A percentile compares a stretch with the other conserved stretches of the same genome.
Conservation (phyloP, 2,113 vertebrate genomes). For the Sorex araneus region DNA sequence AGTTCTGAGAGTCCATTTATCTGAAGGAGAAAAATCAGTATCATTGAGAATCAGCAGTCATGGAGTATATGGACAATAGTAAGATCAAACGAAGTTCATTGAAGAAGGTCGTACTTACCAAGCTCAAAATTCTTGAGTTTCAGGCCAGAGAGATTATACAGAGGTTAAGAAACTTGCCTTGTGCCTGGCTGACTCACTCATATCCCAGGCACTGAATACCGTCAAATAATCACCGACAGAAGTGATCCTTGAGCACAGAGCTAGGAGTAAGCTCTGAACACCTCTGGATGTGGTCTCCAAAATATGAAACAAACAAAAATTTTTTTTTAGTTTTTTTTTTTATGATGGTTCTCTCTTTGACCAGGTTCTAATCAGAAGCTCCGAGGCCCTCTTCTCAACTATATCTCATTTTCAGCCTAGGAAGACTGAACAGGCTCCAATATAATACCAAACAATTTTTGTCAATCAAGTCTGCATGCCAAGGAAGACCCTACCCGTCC, state of each 20-base stretch:
- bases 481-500: neutral
- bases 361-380: neutral
- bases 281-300: too few relatives aligned
- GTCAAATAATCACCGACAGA: too few relatives aligned
- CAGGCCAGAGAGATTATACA: too few relatives aligned
- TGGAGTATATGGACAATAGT: neutral
- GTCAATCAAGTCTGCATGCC: neutral
- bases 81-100: neutral
- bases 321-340: neutral
- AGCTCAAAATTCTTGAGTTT: neutral
- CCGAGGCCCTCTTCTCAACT: neutral
- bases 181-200: too few relatives aligned
- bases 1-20: neutral
- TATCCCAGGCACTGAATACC: too few relatives aligned
- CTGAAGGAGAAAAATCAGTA: neutral
- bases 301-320: too few relatives aligned
- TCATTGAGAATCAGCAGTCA: neutral
- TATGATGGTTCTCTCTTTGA: neutral
- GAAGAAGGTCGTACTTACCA: neutral
- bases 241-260: too few relatives aligned
- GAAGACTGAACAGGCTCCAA: neutral
- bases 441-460: neutral
- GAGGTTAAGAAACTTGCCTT: too few relatives aligned
- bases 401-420: neutral
- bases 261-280: too few relatives aligned